Conservation (phyloP, 2,113 vertebrate genomes). For the Onychostoma macrolepis region DNA sequence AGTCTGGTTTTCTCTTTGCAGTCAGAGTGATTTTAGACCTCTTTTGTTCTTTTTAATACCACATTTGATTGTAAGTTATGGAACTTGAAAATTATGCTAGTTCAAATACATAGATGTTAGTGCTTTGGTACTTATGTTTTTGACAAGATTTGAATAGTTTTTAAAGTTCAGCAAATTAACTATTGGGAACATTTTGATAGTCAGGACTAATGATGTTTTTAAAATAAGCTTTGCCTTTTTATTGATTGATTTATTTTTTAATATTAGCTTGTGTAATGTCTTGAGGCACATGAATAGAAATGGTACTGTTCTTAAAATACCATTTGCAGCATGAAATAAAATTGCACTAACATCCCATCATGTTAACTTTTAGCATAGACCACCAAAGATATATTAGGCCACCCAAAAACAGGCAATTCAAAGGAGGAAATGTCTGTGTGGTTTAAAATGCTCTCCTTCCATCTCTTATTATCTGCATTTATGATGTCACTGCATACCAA, state of each 20-base stretch:
- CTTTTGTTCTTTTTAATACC: not conserved
- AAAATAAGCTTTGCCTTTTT: not conserved
- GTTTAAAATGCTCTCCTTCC: not conserved
- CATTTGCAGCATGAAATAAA: not conserved
- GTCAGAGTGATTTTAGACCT: not conserved
- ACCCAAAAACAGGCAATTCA: not conserved
- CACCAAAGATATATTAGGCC: not conserved
- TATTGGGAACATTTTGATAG: not conserved
- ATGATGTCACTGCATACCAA: not conserved
- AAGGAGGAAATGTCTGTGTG: not conserved
- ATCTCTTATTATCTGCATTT: not conserved
- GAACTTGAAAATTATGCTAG: not conserved
- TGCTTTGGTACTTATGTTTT: not conserved
- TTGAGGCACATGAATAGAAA: not conserved
- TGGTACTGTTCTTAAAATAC: not conserved
- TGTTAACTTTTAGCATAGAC: not conserved
- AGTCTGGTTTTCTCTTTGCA: not conserved
- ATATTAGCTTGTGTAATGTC: not conserved
- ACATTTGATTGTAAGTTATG: not conserved
- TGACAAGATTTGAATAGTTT: not conserved
- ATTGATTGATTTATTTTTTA: too few species aligned
- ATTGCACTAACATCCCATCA: not conserved
- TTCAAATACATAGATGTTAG: not conserved
- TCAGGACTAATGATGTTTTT: not conserved
- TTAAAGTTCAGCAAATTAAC: not conserved